A percentile compares a stretch with the other conserved stretches of the same genome.
Conservation (phyloP, 2,797 vertebrate genomes). For the Rousettus madagascariensis region DNA sequence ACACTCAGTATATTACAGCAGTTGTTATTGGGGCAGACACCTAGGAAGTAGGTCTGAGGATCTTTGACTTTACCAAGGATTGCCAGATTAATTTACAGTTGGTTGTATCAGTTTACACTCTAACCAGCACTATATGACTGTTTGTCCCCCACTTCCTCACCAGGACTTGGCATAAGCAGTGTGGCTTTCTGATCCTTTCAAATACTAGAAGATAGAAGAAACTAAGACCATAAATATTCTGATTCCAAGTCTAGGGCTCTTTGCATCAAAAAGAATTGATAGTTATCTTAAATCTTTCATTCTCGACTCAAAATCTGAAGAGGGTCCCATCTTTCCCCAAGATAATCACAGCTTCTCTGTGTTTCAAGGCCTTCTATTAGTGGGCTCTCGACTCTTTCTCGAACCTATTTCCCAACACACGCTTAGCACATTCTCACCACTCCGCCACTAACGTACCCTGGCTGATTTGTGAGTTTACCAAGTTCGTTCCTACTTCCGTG, state of each 20-base stretch:
- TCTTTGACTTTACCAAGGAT: neutral
- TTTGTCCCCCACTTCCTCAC: neutral
- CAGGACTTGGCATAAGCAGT: neutral
- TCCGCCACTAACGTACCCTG: neutral
- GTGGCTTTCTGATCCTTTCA: neutral
- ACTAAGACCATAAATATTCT: neutral
- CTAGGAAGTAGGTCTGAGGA: neutral
- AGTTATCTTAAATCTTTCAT: conserved; percentile 41
- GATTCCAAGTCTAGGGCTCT: neutral
- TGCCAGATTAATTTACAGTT: neutral
- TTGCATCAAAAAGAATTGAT: neutral
- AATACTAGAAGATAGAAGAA: neutral
- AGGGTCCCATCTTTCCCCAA: neutral
- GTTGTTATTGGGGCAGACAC: neutral
- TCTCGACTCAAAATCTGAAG: neutral
- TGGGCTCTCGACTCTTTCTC: neutral
- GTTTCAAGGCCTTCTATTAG: neutral
- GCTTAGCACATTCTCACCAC: neutral
- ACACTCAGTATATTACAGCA: neutral
- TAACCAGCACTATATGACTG: neutral
- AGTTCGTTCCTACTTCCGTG: neutral
- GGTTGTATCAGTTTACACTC: neutral
- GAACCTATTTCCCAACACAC: neutral
- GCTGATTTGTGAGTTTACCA: neutral
- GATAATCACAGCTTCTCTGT: neutral